These are phyloP conservation scores for Idaea straminata DNA, from an alignment of 2,888 invertebrate species.

Conservation along the genomic window DNA sequence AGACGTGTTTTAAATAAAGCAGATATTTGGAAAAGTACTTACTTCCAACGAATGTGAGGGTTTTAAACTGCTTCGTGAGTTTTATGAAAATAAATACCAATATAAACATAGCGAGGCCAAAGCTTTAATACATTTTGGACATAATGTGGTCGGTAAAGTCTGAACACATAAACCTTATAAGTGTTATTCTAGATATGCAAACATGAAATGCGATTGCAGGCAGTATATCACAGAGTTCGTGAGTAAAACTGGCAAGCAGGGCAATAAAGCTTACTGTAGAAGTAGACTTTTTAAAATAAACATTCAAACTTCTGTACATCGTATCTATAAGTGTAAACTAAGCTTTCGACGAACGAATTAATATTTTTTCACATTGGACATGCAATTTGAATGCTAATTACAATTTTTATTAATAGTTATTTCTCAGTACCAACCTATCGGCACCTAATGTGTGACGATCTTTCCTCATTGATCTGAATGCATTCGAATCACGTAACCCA, in stretches of 20 bases:
- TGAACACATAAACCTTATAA: conserved; percentile 12
- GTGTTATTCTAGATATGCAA: conserved; percentile 13
- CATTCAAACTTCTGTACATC: neutral
- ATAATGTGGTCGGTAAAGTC: conserved; percentile 7
- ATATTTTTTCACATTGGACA: neutral
- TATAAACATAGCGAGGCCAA: neutral
- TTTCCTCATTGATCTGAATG: too few species aligned
- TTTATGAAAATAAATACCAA: neutral
- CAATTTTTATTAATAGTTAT: neutral
- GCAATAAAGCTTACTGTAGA: neutral
- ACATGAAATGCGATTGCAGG: conserved; percentile 5
- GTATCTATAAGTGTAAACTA: too few species aligned
- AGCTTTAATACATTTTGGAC: conserved; percentile 4
- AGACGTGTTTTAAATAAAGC: conserved; percentile 1
- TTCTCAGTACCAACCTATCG: neutral
- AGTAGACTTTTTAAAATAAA: neutral
- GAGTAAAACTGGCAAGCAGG: neutral
- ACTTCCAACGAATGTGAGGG: neutral
- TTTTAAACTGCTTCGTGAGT: conserved; percentile 3
- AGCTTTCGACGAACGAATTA: too few species aligned
- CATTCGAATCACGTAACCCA: too few species aligned
- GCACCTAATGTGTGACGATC: too few species aligned
- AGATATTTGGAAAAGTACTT: neutral
- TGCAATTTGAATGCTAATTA: neutral
- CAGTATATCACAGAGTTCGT: neutral